Base-by-base conservation (phyloP, 1,140 invertebrate species). In the Olivierus martensii region DNA sequence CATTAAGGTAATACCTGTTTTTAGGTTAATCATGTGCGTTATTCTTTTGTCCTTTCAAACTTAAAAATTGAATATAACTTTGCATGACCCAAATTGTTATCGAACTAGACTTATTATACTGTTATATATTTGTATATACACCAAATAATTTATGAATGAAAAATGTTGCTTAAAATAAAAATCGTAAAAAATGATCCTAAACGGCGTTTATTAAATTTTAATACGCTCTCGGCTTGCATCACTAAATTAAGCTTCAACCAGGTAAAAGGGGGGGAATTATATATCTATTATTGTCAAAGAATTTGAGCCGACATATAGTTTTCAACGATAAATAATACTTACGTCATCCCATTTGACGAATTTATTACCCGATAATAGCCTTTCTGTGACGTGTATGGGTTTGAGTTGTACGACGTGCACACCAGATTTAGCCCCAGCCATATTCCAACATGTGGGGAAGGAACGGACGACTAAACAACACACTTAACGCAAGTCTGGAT, bases 261-360 rank as follows among this genome's bases (percentile, higher is more conserved):
- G n/a, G n/a, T n/a, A n/a, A n/a, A n/a, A n/a, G n/a, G n/a, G n/a
- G n/a, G n/a, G n/a, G n/a, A n/a, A 45, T 12, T 15, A 9, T 19
- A 12, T 9, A 9, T 45, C 11, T 45, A 45, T 18, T 19, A 7
- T 45, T 5, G 38, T 14, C 11, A 41, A 14, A 12, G 38, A n/a
- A n/a, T 41, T 41, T 7, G 12, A 41, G 14, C 6, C 14, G 4
- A 19, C 21, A 19, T 17, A 21, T 44, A 44, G 18, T 12, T 17
- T 44, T 19, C 43, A 44, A 19, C 21, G 12, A 12, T 19, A 44
- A 46, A 28, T n/a, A 18, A 19, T 46, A 72, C 76, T 75, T 73
- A 91, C 91, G 80, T 96, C 92, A 69, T 94, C 90, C 90, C 90
- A 95, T 74, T 90, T 93, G 64, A 95, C 79, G 70, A 94, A 94